Evolutionary conservation across 2,888 invertebrate genomes (phyloP).

Genomic region (Ennomos fuscantarius): DNA sequence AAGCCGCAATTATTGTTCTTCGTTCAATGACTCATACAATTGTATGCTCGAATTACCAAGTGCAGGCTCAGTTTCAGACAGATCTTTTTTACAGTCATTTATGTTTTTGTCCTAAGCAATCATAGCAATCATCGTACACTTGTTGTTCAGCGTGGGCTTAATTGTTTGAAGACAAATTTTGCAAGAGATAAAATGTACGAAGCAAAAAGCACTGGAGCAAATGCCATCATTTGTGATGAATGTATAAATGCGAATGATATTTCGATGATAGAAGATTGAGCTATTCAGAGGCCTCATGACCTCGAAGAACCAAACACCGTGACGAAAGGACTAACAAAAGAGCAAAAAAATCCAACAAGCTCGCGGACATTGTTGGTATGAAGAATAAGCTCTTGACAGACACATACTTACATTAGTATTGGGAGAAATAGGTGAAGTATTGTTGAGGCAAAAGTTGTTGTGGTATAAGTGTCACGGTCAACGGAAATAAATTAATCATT

Average conservation of each 20-base stretch:
- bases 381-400: slow-evolving; percentile 49
- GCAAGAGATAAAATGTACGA: slow-evolving; percentile 41
- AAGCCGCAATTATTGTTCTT: slow-evolving; percentile 49
- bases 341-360: slow-evolving; percentile 51
- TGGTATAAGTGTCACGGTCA: slow-evolving; percentile 50
- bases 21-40: slow-evolving; percentile 59
- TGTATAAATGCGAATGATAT: slow-evolving; percentile 40
- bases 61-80: slow-evolving; percentile 52
- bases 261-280: slow-evolving; percentile 43
- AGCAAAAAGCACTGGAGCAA: slow-evolving; percentile 33
- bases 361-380: slow-evolving; percentile 46
- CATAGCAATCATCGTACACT: slow-evolving; percentile 51
- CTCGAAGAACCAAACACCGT: slow-evolving; percentile 58
- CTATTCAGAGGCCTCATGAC: slow-evolving; percentile 58
- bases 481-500: slow-evolving; percentile 41
- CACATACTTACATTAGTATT: slow-evolving; percentile 43
- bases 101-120: slow-evolving; percentile 50
- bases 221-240: slow-evolving; percentile 37
- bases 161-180: slow-evolving; percentile 45
- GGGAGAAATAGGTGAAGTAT: slow-evolving; percentile 49
- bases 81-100: slow-evolving; percentile 52
- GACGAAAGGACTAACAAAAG: slow-evolving; percentile 61
- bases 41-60: slow-evolving; percentile 67
- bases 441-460: slow-evolving; percentile 43
- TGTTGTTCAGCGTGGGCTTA: slow-evolving; percentile 43